A percentile compares a stretch with the other conserved stretches of the same genome.
These are phyloP conservation scores for Telmatherina bonti DNA, from an alignment of 2,797 vertebrate genomes.

Conservation along the genomic window DNA sequence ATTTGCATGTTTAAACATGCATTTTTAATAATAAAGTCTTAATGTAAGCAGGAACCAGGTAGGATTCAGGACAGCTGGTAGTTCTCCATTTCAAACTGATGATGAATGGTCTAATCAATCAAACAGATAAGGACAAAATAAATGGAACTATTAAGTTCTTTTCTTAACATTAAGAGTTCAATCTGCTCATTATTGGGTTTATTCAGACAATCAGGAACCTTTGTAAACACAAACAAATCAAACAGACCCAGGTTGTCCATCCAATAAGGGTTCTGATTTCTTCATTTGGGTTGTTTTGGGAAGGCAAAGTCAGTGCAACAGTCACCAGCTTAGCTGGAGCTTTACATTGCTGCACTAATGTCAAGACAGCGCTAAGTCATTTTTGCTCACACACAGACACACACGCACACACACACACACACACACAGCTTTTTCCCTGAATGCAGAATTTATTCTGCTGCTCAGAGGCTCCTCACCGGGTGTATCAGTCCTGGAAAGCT, in stretches of 20 bases:
- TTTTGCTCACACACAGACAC: too few species aligned
- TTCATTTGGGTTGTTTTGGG: too few species aligned
- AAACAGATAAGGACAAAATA: too few species aligned
- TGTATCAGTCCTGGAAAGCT: slow-evolving; percentile 1
- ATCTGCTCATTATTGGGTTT: too few species aligned
- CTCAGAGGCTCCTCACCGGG: neutral
- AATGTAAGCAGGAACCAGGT: too few species aligned
- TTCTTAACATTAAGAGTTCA: too few species aligned
- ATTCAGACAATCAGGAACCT: neutral
- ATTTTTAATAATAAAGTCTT: too few species aligned
- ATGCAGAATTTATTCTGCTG: slow-evolving; percentile 2
- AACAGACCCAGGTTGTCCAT: neutral
- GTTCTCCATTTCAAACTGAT: too few species aligned
- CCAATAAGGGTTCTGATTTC: neutral
- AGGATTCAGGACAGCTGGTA: too few species aligned
- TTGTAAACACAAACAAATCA: neutral
- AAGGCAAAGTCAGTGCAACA: neutral
- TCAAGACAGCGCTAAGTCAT: neutral
- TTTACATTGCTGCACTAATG: neutral
- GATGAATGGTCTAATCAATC: neutral
- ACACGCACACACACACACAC: too few species aligned
- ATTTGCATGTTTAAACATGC: too few species aligned
- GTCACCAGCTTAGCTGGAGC: neutral
- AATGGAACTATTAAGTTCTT: too few species aligned
- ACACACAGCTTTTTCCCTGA: slow-evolving; percentile 3